Conservation (phyloP, 1,140 invertebrate species). For the Ptiloglossa arizonensis region DNA sequence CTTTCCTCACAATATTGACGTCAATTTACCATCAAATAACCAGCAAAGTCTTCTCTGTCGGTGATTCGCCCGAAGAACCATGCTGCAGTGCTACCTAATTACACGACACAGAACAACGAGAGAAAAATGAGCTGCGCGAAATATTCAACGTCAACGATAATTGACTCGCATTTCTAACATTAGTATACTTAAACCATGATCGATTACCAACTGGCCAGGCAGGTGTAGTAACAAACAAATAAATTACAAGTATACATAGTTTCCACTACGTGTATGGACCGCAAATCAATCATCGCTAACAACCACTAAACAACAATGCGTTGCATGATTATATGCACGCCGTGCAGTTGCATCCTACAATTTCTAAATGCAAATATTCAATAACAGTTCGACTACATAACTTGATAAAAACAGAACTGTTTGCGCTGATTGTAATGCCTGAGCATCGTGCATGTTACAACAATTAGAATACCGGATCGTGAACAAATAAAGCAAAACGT, state of each 20-base stretch:
- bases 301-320: conserved; percentile 34
- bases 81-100: no score
- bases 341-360: not conserved
- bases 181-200: no score
- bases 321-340: conserved; percentile 8
- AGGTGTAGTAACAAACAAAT: conserved; percentile 27
- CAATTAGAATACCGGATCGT: no score
- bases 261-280: conserved; percentile 1
- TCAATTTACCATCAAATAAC: no score
- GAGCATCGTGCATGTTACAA: not conserved
- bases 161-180: not conserved
- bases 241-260: conserved; percentile 33
- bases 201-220: not conserved
- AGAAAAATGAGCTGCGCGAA: not conserved
- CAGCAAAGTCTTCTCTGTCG: no score
- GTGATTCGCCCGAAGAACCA: no score
- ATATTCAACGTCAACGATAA: not conserved
- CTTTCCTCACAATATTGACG: no score
- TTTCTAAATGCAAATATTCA: not conserved
- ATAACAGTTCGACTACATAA: not conserved
- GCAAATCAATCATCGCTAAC: conserved; percentile 30
- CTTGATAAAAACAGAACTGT: not conserved
- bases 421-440: not conserved
- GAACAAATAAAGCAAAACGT: no score
- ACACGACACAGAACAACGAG: no score